Conservation (phyloP, 1,140 invertebrate genomes). For the Pseudomyrmex concolor region DNA sequence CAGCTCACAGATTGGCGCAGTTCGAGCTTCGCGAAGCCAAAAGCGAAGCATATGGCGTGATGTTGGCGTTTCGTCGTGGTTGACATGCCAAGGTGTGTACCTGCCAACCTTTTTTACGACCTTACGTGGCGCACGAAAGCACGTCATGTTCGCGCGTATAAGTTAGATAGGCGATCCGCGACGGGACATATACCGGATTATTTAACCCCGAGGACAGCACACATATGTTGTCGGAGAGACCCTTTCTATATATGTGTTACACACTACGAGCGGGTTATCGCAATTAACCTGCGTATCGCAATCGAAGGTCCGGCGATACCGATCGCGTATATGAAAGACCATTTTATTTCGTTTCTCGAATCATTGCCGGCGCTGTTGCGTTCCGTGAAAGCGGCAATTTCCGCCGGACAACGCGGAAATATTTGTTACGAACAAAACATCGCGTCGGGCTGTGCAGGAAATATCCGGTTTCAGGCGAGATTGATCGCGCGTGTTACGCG, state of each 20-base stretch:
- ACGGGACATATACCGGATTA: constrained; percentile 70
- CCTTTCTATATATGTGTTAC: constrained; percentile 2
- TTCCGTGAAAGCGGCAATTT: constrained; percentile 46
- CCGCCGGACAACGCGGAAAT: constrained; percentile 36
- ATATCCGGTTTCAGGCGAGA: constrained; percentile 28
- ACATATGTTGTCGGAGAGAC: constrained; percentile 56
- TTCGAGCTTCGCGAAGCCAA: constrained; percentile 49
- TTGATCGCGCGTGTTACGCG: background rate
- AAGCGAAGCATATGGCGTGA: constrained; percentile 74
- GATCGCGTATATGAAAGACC: constrained; percentile 62
- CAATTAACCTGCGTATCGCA: constrained; percentile 73
- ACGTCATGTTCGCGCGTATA: constrained; percentile 53
- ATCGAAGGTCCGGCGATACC: constrained; percentile 65
- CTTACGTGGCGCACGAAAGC: constrained; percentile 70
- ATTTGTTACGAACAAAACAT: constrained; percentile 43
- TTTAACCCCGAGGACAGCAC: constrained; percentile 60
- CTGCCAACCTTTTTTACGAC: constrained; percentile 58
- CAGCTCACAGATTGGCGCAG: constrained; percentile 51
- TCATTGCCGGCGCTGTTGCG: constrained; percentile 25
- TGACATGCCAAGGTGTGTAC: constrained; percentile 51
- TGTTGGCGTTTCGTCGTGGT: constrained; percentile 22
- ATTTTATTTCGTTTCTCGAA: constrained; percentile 39
- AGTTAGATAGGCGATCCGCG: constrained; percentile 31
- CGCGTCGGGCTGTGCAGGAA: background rate
- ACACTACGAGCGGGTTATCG: constrained; percentile 67